Conservation (phyloP, 1,140 invertebrate species). For the Drepana arcuata region DNA sequence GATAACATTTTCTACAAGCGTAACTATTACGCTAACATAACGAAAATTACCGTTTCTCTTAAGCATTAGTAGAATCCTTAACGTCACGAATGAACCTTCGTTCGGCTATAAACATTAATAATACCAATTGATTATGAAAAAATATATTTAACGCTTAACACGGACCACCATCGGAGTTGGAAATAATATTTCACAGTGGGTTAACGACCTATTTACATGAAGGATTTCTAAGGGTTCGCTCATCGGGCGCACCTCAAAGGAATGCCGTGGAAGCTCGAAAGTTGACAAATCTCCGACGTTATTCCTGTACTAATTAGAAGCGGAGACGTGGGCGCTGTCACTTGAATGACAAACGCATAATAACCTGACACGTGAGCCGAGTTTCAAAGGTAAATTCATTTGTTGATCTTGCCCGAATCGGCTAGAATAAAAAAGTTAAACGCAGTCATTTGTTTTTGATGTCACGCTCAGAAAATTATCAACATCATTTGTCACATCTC, state of each 20-base stretch:
- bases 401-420: slow-evolving; percentile 12
- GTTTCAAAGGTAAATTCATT: slow-evolving; percentile 17
- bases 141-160: slow-evolving; percentile 12
- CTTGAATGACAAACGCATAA: slow-evolving; percentile 24
- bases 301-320: slow-evolving; percentile 69
- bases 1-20: too few species aligned
- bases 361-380: slow-evolving; percentile 10
- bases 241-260: slow-evolving; percentile 40
- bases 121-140: slow-evolving; percentile 9
- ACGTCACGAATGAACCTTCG: too few species aligned
- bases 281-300: slow-evolving; percentile 66
- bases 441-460: slow-evolving; percentile 1
- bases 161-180: slow-evolving; percentile 40
- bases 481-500: too few species aligned
- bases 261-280: slow-evolving; percentile 55
- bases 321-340: slow-evolving; percentile 35
- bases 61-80: too few species aligned
- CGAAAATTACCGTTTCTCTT: too few species aligned
- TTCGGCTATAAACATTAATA: too few species aligned
- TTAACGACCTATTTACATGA: slow-evolving; percentile 54
- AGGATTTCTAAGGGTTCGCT: slow-evolving; percentile 15
- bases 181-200: slow-evolving; percentile 42
- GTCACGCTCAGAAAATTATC: too few species aligned
- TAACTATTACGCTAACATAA: too few species aligned
- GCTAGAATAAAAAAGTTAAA: slow-evolving; percentile 8